These are phyloP conservation scores for Leptosomus discolor DNA, from an alignment of 2,113 vertebrate genomes.

Conservation along the genomic window DNA sequence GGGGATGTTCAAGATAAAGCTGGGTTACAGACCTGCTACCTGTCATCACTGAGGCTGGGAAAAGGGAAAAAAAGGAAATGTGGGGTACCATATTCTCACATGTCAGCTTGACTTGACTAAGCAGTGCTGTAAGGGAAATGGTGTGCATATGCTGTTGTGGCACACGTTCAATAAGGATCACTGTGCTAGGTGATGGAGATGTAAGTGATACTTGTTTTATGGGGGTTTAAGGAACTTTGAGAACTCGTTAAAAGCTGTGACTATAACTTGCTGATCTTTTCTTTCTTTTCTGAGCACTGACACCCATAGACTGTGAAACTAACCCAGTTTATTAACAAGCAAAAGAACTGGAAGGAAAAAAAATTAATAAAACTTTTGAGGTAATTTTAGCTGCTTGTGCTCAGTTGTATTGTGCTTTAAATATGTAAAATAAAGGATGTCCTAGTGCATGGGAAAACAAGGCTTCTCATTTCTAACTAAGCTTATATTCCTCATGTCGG, in stretches of 20 bases:
- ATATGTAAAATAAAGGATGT: neutral
- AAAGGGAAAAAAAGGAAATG: neutral
- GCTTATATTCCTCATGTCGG: neutral
- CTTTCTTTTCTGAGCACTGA: neutral
- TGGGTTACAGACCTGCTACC: neutral
- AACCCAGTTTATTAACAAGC: neutral
- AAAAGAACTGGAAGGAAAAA: neutral
- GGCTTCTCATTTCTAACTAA: neutral
- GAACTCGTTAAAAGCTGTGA: constrained; percentile 1
- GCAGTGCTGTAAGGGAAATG: neutral
- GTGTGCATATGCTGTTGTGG: neutral
- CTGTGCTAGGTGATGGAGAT: neutral
- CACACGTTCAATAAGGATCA: neutral
- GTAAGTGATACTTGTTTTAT: neutral
- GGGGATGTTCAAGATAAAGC: neutral
- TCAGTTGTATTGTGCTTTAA: neutral
- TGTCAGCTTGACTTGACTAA: neutral
- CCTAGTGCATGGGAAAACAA: neutral
- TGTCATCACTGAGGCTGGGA: neutral
- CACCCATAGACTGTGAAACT: neutral
- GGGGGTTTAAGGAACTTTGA: neutral
- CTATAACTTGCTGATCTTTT: neutral
- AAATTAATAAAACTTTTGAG: neutral
- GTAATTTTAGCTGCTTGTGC: neutral
- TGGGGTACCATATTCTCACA: neutral